Evolutionary conservation across 1,140 invertebrate genomes (phyloP), one percentile per base, ranked within the genome.

Genomic region (Himalopsyche phryganea): DNA sequence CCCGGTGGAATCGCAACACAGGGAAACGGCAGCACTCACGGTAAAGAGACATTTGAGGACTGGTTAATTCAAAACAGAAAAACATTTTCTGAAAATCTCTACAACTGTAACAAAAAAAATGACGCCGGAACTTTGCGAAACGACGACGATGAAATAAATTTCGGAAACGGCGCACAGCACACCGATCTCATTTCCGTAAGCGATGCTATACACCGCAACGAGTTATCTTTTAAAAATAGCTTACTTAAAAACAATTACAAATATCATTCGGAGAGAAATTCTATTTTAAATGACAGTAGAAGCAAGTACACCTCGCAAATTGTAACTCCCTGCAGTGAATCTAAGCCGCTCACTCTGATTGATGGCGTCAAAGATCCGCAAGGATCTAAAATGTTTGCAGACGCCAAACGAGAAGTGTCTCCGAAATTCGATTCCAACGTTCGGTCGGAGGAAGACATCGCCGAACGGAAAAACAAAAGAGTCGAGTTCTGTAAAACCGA

Each of bases 401-500:
- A 41, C 13, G 19, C 47, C 11, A 57, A 57, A 42, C 23, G 38
- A 15, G 33, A 46, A 6, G 32, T 47, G 19, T 23, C 28, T 28
- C n/a, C 45, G 6, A 23, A 36, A 1, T 49, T 49, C 20, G 13
- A 19, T 32, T 33, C 17, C 19, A 19, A 28, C 14, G 4, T 28
- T 3, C 23, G 23, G 23, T 9, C 23, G 23, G 23, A 28, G 18
- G 60, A 61, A 41, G 67, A 56, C 53, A 59, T 55, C 14, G 66
- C 50, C 48, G 74, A 78, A 20, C 73, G 76, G 60, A 83, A 76
- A 74, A 70, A 78, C 11, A 91, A 91, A 70, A 88, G 83, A 72
- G 89, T 92, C 0, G 89, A 87, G 65, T 92, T 92, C 70, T 89
- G 88, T 68, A 91, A 91, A 76, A 91, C 89, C 0, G 90, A 92